Percentiles rank a stretch among this genome's conserved stretches.
Conservation (phyloP, 2,113 vertebrate genomes). For the Hippoglossus stenolepis region DNA sequence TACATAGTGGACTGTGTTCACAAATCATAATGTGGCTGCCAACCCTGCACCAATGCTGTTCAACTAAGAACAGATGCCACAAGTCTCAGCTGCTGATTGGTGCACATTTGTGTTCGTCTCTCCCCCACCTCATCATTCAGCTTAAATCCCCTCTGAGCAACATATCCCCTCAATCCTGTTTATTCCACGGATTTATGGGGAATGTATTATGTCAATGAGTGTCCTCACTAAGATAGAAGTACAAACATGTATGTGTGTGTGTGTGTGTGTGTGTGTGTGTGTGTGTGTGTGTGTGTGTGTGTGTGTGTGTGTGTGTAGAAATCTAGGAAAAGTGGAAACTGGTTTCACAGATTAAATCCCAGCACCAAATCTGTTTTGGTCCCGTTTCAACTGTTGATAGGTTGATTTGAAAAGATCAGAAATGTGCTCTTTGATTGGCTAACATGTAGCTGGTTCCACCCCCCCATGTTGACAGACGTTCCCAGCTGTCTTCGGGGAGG, state of each 20-base stretch:
- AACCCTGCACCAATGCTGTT: constrained; percentile 24
- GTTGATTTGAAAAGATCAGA: constrained; percentile 46
- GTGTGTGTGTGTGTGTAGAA: constrained; percentile 28
- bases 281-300: constrained; percentile 7
- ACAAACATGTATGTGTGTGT: no score
- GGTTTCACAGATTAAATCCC: constrained; percentile 29
- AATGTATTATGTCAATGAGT: background rate
- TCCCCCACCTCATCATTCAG: constrained; percentile 44
- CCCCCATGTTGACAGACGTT: constrained; percentile 78
- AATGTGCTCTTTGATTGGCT: constrained; percentile 54
- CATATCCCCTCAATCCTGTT: constrained; percentile 71
- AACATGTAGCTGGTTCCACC: constrained; percentile 14
- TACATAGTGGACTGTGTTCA: background rate
- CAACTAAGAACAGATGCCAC: constrained; percentile 65
- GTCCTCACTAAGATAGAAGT: background rate
- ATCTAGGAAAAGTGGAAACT: constrained; percentile 41
- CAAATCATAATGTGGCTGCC: constrained; percentile 53
- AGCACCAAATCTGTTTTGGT: background rate
- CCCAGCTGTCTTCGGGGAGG: constrained; percentile 72
- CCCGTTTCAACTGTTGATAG: constrained; percentile 31
- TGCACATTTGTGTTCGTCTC: constrained; percentile 51
- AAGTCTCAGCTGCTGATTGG: constrained; percentile 73
- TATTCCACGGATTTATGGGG: constrained; percentile 43
- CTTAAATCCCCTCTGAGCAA: constrained; percentile 72
- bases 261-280: no score